Evolutionary conservation across 1,140 invertebrate species (phyloP), one percentile per base, ranked within the genome.

Genomic region (Scaptomyza graminum): DNA sequence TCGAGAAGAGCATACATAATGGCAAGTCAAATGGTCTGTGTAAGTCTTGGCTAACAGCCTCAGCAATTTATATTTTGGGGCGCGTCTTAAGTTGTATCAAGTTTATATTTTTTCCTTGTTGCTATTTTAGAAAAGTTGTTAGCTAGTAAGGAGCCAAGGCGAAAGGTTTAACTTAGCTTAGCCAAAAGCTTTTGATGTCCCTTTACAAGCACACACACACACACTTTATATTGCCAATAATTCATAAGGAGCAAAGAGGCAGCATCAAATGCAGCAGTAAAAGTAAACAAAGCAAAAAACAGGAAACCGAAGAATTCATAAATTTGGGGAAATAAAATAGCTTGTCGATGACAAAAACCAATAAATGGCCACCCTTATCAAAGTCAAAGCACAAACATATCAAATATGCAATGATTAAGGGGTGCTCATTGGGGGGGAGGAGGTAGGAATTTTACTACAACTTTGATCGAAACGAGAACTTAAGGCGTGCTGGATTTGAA

Each of bases 321-420:
- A 73, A 73, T 67, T 57, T 66, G 60, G n/a, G n/a, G n/a, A n/a
- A n/a, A n/a, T 71, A 31, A 66, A 62, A 44, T 2, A 18, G 31
- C 7, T 72, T 54, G 63, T 18, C 49, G 56, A 66, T 67, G 69
- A 67, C 55, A 72, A 67, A 84, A 82, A 75, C 46, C 82, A 87
- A 87, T 87, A 87, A 88, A 82, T 76, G 63, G 65, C 43, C 70
- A 88, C 83, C 83, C 84, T 88, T 72, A 64, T 87, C 83, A 87
- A 87, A 82, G 82, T 87, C 78, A 72, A 59, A 46, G 44, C 28
- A 56, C 18, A 73, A 63, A 62, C 50, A 66, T 44, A 68, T 75
- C 59, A 47, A 75, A 75, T 75, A 78, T 75, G 67, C 72, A 71
- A 60, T 64, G 37, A 54, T 66, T 72, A 16, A 47, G 37, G 50